Evolutionary conservation across 64 coral and sea anemone genomes (phyloP), one percentile per base, ranked within the genome.

Genomic region (Stichodactyla mertensii): DNA sequence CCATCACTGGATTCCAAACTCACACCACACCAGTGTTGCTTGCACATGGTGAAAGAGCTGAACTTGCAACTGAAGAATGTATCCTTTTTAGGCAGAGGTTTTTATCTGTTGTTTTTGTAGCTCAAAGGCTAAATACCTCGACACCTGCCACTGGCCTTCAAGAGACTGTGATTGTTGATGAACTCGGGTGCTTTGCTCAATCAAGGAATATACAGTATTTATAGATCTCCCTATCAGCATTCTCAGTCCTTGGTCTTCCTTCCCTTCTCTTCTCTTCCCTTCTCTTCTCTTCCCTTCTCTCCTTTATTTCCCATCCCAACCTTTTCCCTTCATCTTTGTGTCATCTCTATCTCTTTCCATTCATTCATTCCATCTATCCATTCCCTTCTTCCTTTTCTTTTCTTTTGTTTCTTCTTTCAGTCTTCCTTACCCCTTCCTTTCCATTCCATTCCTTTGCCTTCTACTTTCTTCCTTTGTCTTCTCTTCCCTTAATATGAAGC

Each of bases 41-140:
- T 10, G 95, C 95, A 24, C 90, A 98, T 60, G 95, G 95, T 64
- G 95, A 98, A 87, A 78, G 95, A 89, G 95, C 95, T 59, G 95
- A 98, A 78, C 85, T 98, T 6, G 95, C 95, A 52, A 98, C 95
- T n/a, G 95, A 98, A 71, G 95, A 98, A 90, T 94, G 95, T 98
- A 98, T 98, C 95, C 95, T 94, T 98, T 86, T 31, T 22, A 66
- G 7, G 16, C 61, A 80, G 18, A 52, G 13, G 14, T 51, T 31
- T 31, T 27, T 15, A 26, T 52, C 23, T 26, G 16, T 58, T 36
- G 36, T 45, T 45, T 45, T 45, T 45, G 36, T 45, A 45, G 3
- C 36, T 45, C 36, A 45, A 45, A 45, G 36, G 36, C 36, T 45
- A 45, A 45, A 45, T 45, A 45, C 36, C 36, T 45, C 1, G 1